Evolutionary conservation across 2,888 invertebrate genomes (phyloP).

Genomic region (Morpho achilles): DNA sequence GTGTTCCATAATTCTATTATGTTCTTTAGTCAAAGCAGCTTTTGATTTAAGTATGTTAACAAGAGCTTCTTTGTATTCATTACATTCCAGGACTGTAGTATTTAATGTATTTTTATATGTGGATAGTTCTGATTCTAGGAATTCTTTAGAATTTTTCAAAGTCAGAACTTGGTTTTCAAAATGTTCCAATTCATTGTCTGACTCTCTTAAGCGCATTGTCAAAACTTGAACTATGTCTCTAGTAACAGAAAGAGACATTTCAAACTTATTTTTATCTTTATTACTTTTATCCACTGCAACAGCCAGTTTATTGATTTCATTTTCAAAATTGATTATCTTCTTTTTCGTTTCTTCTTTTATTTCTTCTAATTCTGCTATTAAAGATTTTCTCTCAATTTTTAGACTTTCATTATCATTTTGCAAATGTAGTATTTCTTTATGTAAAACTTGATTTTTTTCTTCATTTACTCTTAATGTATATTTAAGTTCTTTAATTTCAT

Average conservation of each 20-base stretch:
- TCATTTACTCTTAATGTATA: constrained; percentile 46
- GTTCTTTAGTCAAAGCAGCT: constrained; percentile 66
- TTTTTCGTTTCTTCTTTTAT: constrained; percentile 58
- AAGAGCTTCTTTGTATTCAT: constrained; percentile 69
- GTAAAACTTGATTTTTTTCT: constrained; percentile 48
- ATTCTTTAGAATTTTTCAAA: constrained; percentile 52
- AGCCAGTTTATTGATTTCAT: constrained; percentile 62
- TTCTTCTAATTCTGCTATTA: constrained; percentile 47
- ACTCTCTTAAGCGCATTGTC: constrained; percentile 76
- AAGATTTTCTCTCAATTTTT: constrained; percentile 42
- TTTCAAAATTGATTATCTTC: constrained; percentile 60
- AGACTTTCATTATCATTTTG: constrained; percentile 51
- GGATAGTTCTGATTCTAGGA: constrained; percentile 54
- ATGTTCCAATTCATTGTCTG: constrained; percentile 79
- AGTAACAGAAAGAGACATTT: constrained; percentile 79
- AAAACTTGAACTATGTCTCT: constrained; percentile 80
- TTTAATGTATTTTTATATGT: constrained; percentile 56
- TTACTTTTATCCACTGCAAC: constrained; percentile 61
- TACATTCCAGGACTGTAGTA: constrained; percentile 59
- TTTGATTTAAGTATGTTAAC: constrained; percentile 70
- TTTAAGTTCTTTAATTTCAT: constrained; percentile 55
- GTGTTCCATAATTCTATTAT: constrained; percentile 70
- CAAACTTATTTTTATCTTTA: constrained; percentile 77
- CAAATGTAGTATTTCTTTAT: constrained; percentile 49
- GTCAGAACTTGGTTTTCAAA: constrained; percentile 62